Evolutionary conservation across 2,797 vertebrate genomes (phyloP), one percentile per base, ranked within the genome.

Genomic region (Sparus aurata): DNA sequence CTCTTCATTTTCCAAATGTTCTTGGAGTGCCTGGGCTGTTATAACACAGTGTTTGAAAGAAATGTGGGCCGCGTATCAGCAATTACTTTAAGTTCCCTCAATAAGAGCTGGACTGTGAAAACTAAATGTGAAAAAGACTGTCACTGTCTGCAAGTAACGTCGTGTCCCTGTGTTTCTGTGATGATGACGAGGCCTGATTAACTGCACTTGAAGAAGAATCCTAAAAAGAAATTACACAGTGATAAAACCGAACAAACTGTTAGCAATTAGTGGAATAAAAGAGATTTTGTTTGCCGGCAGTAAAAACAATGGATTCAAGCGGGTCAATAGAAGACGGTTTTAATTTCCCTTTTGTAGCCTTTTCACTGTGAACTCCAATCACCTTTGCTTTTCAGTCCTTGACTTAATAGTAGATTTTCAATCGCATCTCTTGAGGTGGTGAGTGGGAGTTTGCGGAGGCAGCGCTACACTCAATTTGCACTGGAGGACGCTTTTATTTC

Each of bases 41-140:
- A 47, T 27, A 27, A 73, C 55, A 25, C 30, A 47, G 12, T 23
- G 59, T 73, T 25, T 62, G n/a, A 63, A 62, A 57, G 53, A 66
- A 45, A 43, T 55, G 47, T 41, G 30, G 12, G n/a, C 18, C 9
- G 54, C 53, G 55, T 73, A 54, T 68, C 34, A 64, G 68, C 62
- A 52, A 66, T 27, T 18, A 49, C 25, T 68, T 77, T 76, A 62
- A 63, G 30, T 74, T 59, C 41, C 71, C 67, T 57, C 71, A 66
- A 47, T 58, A 75, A 67, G 64, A 80, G 70, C 78, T 85, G 68
- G 69, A 82, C 69, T 83, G 85, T 80, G 80, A 87, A 85, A 86
- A 84, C 55, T 50, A 52, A 66, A 58, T 49, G 79, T 70, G 75
- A 69, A 83, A 75, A 60, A 30, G 20, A 62, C 0, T n/a, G 2